These are phyloP conservation scores for Amphilophus citrinellus DNA, from an alignment of 2,113 vertebrate species.

Conservation along the genomic window DNA sequence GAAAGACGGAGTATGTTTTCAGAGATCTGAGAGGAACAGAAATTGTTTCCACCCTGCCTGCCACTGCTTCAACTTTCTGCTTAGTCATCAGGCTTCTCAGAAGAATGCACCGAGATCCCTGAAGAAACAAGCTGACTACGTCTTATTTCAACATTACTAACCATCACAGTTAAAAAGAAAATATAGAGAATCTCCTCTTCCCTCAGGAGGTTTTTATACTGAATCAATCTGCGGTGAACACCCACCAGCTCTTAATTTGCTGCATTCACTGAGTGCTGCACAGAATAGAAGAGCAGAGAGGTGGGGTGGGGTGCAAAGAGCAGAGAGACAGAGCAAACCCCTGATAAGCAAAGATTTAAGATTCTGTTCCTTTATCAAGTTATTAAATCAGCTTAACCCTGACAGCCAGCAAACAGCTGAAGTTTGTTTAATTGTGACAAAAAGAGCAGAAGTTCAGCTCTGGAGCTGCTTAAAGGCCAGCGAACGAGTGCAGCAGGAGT, in stretches of 20 bases:
- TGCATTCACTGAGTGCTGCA: neutral
- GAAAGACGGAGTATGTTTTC: conserved; percentile 2
- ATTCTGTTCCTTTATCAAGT: no score
- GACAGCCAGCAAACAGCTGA: neutral
- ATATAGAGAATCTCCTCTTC: neutral
- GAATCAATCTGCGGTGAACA: neutral
- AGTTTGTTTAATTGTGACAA: neutral
- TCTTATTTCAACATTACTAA: conserved; percentile 1
- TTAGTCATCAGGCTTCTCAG: conserved; percentile 35
- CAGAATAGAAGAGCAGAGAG: neutral
- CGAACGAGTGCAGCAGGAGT: no score
- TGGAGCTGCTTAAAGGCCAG: neutral
- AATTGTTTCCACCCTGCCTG: conserved; percentile 37
- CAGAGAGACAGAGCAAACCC: neutral
- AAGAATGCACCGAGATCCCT: neutral
- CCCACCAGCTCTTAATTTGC: neutral
- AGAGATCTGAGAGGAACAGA: neutral
- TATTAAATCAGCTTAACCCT: neutral
- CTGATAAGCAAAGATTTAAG: no score
- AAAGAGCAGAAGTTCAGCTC: neutral
- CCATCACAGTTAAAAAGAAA: neutral
- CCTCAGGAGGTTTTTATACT: neutral
- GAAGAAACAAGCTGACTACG: neutral
- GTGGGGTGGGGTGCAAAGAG: neutral
- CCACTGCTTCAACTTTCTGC: conserved; percentile 31